Percentiles rank a stretch among this genome's conserved stretches.
phyloP scores from a whole-genome alignment of 2,113 vertebrate species.

The Gavialis gangeticus region DNA sequence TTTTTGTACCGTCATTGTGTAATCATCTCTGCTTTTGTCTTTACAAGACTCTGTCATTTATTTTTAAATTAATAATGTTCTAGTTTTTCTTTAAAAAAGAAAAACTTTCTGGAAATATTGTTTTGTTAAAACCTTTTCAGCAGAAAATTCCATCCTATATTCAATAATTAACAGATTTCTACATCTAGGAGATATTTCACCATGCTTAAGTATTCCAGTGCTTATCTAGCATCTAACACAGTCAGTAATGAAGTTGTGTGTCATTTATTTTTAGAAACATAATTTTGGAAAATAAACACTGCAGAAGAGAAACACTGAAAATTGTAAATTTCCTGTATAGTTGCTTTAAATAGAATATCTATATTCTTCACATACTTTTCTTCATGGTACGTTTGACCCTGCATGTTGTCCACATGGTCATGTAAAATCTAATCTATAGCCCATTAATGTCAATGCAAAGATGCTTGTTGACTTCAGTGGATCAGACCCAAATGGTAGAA shows the following conservation, averaged over 20 bases:
- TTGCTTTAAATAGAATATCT: background rate
- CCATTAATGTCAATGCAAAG: background rate
- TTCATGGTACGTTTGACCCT: background rate
- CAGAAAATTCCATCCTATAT: background rate
- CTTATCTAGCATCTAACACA: background rate
- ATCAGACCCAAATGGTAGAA: background rate
- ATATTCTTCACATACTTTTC: background rate
- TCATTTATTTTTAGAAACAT: background rate
- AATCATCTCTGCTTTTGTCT: background rate
- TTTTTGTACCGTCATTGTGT: background rate
- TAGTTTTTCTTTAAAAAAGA: background rate
- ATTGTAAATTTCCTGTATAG: background rate
- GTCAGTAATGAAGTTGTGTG: background rate
- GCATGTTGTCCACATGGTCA: background rate
- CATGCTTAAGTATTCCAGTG: background rate
- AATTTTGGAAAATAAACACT: background rate
- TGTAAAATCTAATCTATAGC: background rate
- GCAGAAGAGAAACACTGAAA: background rate
- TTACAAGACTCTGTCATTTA: background rate
- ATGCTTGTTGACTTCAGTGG: background rate
- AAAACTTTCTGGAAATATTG: background rate
- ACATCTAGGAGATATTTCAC: background rate
- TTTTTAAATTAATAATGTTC: background rate
- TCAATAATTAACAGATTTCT: background rate
- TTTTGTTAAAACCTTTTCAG: background rate